A percentile compares a stretch with the other conserved stretches of the same genome.
phyloP scores from a whole-genome alignment of 2,888 invertebrate genomes.

The Scaptodrosophila latifasciaeformis region DNA sequence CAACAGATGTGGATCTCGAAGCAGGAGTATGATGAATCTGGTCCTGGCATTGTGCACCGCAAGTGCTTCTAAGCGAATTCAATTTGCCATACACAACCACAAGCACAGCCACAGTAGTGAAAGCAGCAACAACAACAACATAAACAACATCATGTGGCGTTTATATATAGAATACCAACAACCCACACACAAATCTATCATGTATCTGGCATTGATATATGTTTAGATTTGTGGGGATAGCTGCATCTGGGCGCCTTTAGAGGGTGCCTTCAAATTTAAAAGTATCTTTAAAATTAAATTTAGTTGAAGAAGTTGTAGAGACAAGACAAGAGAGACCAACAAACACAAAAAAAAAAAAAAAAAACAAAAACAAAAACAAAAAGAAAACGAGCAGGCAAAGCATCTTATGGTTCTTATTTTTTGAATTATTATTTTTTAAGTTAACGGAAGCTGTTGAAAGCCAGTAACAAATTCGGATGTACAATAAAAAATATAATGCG shows the following conservation, averaged over 20 bases:
- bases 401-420: conserved; percentile 46
- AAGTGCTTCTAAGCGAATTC: conserved; percentile 90
- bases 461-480: conserved; percentile 39
- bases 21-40: conserved; percentile 83
- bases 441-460: conserved; percentile 37
- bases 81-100: conserved; percentile 2
- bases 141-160: conserved; percentile 43
- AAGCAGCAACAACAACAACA: conserved; percentile 17
- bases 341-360: conserved; percentile 20
- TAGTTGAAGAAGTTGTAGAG: conserved; percentile 53
- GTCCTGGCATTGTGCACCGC: conserved; percentile 89
- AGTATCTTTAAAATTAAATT: conserved; percentile 67
- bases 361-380: conserved; percentile 30
- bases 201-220: conserved; percentile 50
- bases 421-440: conserved; percentile 38
- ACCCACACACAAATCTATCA: conserved; percentile 33
- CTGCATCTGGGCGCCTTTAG: conserved; percentile 43
- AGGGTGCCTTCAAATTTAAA: conserved; percentile 18
- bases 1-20: conserved; percentile 95
- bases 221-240: conserved; percentile 46
- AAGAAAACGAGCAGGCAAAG: conserved; percentile 51
- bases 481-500: conserved; percentile 35
- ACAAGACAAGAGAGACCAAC: conserved; percentile 6
- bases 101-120: no score
- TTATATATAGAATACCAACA: conserved; percentile 48